Percentiles rank a stretch among this genome's conserved stretches.
These are phyloP conservation scores for Halyomorpha halys DNA, from an alignment of 1,140 invertebrate species.

Conservation along the genomic window DNA sequence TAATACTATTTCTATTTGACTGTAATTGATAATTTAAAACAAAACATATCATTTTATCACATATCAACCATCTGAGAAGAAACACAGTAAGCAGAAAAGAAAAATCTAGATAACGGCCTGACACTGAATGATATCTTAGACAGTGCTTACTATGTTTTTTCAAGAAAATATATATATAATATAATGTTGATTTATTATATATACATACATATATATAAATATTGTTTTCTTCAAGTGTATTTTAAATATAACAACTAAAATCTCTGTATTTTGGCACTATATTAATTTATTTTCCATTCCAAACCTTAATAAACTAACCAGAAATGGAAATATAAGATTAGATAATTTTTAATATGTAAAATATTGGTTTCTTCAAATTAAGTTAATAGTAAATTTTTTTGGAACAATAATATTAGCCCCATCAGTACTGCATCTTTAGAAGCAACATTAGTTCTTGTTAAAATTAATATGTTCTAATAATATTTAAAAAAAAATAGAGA, in stretches of 20 bases:
- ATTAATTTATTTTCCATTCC: background rate
- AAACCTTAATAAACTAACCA: too few relatives aligned
- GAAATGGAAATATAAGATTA: too few relatives aligned
- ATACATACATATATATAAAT: background rate
- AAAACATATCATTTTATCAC: background rate
- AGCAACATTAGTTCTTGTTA: background rate
- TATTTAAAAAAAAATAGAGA: too few relatives aligned
- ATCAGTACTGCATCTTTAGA: background rate
- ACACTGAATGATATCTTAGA: conserved; percentile 13
- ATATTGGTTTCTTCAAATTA: too few relatives aligned
- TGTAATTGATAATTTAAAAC: background rate
- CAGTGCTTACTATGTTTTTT: conserved; percentile 9
- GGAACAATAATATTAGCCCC: too few relatives aligned
- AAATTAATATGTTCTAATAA: too few relatives aligned
- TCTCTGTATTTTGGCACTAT: conserved; percentile 11
- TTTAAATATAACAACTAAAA: conserved; percentile 9
- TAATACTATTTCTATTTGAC: background rate
- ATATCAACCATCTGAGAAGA: background rate
- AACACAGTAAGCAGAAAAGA: conserved; percentile 7
- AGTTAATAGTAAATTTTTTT: too few relatives aligned
- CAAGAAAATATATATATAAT: background rate
- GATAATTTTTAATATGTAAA: too few relatives aligned
- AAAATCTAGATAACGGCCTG: conserved; percentile 24
- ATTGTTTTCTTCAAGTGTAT: conserved; percentile 1
- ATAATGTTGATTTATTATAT: background rate